Conservation (phyloP, 2,888 invertebrate genomes). For the Dynastes tityus region DNA sequence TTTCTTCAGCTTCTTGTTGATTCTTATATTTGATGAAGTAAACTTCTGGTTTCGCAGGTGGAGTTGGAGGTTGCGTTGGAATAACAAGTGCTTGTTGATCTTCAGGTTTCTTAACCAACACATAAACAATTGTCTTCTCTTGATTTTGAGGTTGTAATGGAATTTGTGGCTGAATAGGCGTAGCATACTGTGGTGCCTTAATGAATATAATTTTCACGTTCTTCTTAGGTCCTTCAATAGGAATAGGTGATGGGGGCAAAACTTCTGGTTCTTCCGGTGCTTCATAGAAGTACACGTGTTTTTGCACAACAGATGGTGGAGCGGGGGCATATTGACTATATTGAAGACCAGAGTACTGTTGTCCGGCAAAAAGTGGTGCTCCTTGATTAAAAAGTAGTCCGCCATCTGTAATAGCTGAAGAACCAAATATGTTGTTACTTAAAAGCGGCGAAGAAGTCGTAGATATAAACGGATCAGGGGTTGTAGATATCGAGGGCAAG, state of each 20-base stretch:
- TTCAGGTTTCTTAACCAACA: slow-evolving; percentile 76
- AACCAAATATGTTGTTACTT: slow-evolving; percentile 13
- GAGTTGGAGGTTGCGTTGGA: slow-evolving; percentile 82
- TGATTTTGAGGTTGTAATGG: slow-evolving; percentile 61
- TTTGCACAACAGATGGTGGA: slow-evolving; percentile 57
- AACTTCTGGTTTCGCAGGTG: slow-evolving; percentile 90
- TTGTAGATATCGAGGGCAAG: slow-evolving; percentile 3
- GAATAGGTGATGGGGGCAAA: slow-evolving; percentile 57
- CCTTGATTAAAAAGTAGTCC: slow-evolving; percentile 42
- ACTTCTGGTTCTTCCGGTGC: slow-evolving; percentile 65
- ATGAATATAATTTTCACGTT: slow-evolving; percentile 71
- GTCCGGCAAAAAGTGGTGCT: slow-evolving; percentile 6
- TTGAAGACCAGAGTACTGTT: slow-evolving; percentile 46
- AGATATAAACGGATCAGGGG: slow-evolving; percentile 16
- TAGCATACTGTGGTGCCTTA: slow-evolving; percentile 66
- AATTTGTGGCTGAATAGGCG: slow-evolving; percentile 55
- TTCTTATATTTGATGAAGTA: slow-evolving; percentile 89
- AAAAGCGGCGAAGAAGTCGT: not conserved
- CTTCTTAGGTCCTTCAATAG: slow-evolving; percentile 65
- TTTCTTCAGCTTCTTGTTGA: slow-evolving; percentile 59
- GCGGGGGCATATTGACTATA: slow-evolving; percentile 27
- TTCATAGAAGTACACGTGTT: slow-evolving; percentile 66
- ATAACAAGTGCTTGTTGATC: slow-evolving; percentile 85
- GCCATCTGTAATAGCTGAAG: slow-evolving; percentile 26
- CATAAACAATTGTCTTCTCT: slow-evolving; percentile 68